phyloP scores from a whole-genome alignment of 1,140 invertebrate genomes.

The Muscidifurax raptorellus region DNA sequence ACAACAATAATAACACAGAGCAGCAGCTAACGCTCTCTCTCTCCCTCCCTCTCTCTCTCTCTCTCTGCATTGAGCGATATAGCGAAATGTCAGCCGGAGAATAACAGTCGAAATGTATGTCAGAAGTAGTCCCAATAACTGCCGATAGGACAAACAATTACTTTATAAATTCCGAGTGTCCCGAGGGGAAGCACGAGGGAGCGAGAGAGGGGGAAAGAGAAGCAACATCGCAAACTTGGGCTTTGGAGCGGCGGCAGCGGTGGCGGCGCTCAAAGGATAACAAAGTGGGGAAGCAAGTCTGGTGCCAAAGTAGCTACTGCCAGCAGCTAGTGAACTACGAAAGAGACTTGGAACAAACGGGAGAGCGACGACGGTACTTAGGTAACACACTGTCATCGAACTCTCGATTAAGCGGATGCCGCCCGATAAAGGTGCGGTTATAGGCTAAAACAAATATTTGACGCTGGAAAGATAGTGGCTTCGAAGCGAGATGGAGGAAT shows the following conservation, averaged over 20 bases:
- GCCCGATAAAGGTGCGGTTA: conserved; percentile 37
- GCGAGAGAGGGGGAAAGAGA: not conserved
- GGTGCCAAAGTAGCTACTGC: conserved; percentile 35
- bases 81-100: not conserved
- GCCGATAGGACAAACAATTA: conserved; percentile 36
- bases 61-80: too few species aligned
- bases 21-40: too few species aligned
- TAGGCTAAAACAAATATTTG: conserved; percentile 47
- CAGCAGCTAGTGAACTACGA: conserved; percentile 20
- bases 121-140: not conserved
- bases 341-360: not conserved
- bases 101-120: not conserved
- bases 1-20: not conserved
- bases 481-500: not conserved
- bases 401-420: conserved; percentile 45
- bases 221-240: conserved; percentile 28
- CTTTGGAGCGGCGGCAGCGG: not conserved
- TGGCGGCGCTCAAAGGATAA: conserved; percentile 27
- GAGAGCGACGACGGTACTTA: not conserved
- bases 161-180: conserved; percentile 35
- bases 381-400: conserved; percentile 42
- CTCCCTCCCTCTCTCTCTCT: too few species aligned
- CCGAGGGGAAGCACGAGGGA: not conserved
- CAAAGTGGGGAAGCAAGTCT: conserved; percentile 21
- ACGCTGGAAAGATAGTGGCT: conserved; percentile 39